phyloP scores from a whole-genome alignment of 2,888 invertebrate genomes.

The Drosophila paramelanica region DNA sequence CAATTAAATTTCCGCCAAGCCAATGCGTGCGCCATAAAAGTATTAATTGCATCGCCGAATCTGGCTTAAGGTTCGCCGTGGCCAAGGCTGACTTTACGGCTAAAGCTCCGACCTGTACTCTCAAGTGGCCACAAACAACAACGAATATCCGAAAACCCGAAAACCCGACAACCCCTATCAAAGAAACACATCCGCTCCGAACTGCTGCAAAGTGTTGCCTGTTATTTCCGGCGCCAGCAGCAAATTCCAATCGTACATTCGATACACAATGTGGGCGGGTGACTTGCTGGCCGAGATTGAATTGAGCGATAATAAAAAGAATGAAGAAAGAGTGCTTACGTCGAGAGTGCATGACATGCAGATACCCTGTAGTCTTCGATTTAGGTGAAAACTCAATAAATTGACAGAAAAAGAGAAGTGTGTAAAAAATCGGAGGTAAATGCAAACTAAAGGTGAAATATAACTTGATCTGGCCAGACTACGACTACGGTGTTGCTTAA shows the following conservation, averaged over 20 bases:
- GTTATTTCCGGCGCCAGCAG: constrained; percentile 63
- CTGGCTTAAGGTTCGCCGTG: constrained; percentile 48
- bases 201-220: constrained; percentile 59
- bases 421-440: no score
- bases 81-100: constrained; percentile 24
- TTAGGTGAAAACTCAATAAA: no score
- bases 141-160: constrained; percentile 13
- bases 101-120: background rate
- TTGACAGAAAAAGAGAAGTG: no score
- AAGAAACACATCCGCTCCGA: constrained; percentile 56
- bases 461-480: no score
- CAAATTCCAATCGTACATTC: constrained; percentile 59
- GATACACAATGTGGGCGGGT: constrained; percentile 14
- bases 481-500: no score
- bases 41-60: constrained; percentile 70
- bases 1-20: constrained; percentile 67
- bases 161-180: constrained; percentile 42
- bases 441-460: no score
- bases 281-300: constrained; percentile 57
- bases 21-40: constrained; percentile 55
- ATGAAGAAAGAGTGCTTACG: constrained; percentile 19
- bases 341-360: background rate
- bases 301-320: constrained; percentile 65
- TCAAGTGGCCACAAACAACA: constrained; percentile 22
- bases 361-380: background rate